A percentile compares a stretch with the other conserved stretches of the same genome.
These are phyloP conservation scores for Epinotia brunnichana DNA, from an alignment of 2,888 invertebrate species.

Conservation along the genomic window DNA sequence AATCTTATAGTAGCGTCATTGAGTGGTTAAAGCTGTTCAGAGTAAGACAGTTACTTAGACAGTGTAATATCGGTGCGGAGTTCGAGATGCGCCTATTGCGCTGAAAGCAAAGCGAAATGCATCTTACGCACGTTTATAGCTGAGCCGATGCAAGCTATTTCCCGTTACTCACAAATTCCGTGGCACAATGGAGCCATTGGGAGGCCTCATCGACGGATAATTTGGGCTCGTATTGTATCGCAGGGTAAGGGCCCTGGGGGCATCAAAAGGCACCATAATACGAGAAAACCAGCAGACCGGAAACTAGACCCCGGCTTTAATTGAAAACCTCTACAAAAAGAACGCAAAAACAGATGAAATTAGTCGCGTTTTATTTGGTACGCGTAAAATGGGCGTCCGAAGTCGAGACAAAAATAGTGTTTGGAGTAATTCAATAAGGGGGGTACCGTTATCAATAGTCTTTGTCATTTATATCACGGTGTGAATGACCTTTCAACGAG, in stretches of 20 bases:
- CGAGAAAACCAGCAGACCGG: slow-evolving; percentile 59
- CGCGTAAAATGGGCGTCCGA: slow-evolving; percentile 51
- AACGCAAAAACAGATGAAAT: slow-evolving; percentile 62
- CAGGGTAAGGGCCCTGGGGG: slow-evolving; percentile 59
- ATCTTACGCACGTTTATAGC: slow-evolving; percentile 65
- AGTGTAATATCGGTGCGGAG: slow-evolving; percentile 33
- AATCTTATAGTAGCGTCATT: slow-evolving; percentile 40
- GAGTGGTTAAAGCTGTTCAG: slow-evolving; percentile 23
- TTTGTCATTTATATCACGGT: slow-evolving; percentile 41
- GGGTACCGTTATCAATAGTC: slow-evolving; percentile 56
- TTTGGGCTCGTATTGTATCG: slow-evolving; percentile 69
- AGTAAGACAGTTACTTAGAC: slow-evolving; percentile 40
- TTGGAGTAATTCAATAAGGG: slow-evolving; percentile 56
- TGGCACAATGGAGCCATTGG: slow-evolving; percentile 66
- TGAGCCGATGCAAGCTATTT: slow-evolving; percentile 66
- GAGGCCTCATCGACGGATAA: slow-evolving; percentile 67
- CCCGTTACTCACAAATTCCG: slow-evolving; percentile 75
- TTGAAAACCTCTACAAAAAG: slow-evolving; percentile 63
- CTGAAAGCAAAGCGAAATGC: slow-evolving; percentile 65
- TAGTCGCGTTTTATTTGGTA: slow-evolving; percentile 57
- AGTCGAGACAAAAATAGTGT: slow-evolving; percentile 52
- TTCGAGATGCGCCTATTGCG: slow-evolving; percentile 39
- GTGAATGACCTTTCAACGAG: slow-evolving; percentile 30
- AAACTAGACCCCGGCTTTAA: slow-evolving; percentile 65
- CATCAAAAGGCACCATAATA: slow-evolving; percentile 60